phyloP scores from a whole-genome alignment of 2,797 vertebrate genomes.

The Mergus octosetaceus region DNA sequence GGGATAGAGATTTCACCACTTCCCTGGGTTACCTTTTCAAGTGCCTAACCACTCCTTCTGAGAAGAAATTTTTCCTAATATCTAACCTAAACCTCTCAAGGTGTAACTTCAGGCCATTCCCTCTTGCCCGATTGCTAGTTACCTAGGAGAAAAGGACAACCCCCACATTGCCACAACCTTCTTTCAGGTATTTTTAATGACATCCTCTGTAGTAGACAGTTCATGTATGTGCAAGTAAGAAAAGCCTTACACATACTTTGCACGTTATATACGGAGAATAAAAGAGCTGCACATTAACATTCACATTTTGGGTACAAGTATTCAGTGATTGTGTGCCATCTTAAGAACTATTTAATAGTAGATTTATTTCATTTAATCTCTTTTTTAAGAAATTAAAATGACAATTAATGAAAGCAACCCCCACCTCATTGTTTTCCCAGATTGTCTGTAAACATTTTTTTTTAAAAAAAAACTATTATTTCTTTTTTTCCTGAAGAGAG shows the following conservation, averaged over 20 bases:
- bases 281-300: background rate
- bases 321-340: background rate
- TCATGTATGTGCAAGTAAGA: background rate
- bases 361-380: background rate
- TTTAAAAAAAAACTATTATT: background rate
- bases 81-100: too few relatives aligned
- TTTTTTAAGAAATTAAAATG: background rate
- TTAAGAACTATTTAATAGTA: background rate
- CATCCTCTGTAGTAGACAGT: background rate
- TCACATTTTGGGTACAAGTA: background rate
- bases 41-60: too few relatives aligned
- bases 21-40: too few relatives aligned
- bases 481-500: background rate
- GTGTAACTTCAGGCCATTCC: too few relatives aligned
- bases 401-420: background rate
- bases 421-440: accelerated
- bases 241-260: background rate
- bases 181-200: background rate
- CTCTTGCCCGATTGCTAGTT: too few relatives aligned
- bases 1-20: too few relatives aligned
- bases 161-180: too few relatives aligned
- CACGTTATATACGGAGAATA: background rate
- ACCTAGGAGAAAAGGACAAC: too few relatives aligned
- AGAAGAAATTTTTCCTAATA: too few relatives aligned
- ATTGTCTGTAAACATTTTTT: background rate